Percentiles rank a stretch among this genome's conserved stretches.
Conservation (phyloP, 2,888 invertebrate species). For the Noctua fimbriata region DNA sequence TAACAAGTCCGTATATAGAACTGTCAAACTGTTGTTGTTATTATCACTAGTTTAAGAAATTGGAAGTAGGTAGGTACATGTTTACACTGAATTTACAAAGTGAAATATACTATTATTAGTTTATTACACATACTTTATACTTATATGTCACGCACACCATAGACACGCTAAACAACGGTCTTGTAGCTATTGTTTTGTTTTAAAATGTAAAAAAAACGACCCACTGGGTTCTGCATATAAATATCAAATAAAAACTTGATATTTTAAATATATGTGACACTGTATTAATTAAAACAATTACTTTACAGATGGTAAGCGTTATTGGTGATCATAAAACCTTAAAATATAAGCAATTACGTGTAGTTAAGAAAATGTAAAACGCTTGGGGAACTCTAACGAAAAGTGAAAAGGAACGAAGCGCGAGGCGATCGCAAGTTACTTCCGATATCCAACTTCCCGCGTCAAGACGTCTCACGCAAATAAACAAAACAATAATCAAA, state of each 20-base stretch:
- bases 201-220: slow-evolving; percentile 4
- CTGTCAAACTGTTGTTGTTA: slow-evolving; percentile 34
- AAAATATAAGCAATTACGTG: slow-evolving; percentile 28
- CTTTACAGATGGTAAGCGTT: slow-evolving; percentile 51
- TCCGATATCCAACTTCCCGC: slow-evolving; percentile 83
- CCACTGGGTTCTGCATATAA: slow-evolving; percentile 45
- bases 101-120: slow-evolving; percentile 50
- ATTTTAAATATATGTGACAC: background rate
- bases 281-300: slow-evolving; percentile 37
- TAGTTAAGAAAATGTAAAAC: slow-evolving; percentile 68
- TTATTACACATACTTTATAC: slow-evolving; percentile 53
- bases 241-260: background rate
- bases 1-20: slow-evolving; percentile 30
- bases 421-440: slow-evolving; percentile 78
- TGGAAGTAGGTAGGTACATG: slow-evolving; percentile 16
- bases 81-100: slow-evolving; percentile 32
- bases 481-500: slow-evolving; percentile 59
- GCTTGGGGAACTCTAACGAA: slow-evolving; percentile 69
- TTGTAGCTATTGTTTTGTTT: slow-evolving; percentile 40
- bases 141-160: slow-evolving; percentile 69
- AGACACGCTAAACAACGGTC: slow-evolving; percentile 50
- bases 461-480: slow-evolving; percentile 77
- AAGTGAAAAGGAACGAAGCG: slow-evolving; percentile 85
- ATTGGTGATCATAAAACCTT: slow-evolving; percentile 7
- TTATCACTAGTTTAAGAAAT: slow-evolving; percentile 23